Evolutionary conservation across 2,888 invertebrate species (phyloP).

Genomic region (Caenorhabditis doughertyi): DNA sequence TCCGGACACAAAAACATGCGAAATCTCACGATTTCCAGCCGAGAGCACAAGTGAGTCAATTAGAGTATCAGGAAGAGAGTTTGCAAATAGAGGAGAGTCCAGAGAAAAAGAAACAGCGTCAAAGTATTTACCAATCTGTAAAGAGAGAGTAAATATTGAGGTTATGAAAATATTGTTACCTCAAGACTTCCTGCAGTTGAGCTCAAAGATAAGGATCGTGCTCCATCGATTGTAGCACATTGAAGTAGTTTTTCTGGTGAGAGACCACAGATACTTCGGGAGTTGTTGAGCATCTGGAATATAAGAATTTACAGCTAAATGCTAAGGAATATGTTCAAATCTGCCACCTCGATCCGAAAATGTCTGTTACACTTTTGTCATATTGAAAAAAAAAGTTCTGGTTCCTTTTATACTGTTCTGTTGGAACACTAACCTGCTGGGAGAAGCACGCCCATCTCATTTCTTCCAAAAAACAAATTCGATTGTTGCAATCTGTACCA

Average conservation of each 20-base stretch:
- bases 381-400: too few relatives aligned
- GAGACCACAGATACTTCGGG: constrained; percentile 75
- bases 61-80: constrained; percentile 62
- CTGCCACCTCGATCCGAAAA: too few relatives aligned
- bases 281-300: constrained; percentile 77
- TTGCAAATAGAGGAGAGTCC: constrained; percentile 61
- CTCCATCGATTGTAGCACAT: constrained; percentile 78
- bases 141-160: constrained; percentile 20
- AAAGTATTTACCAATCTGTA: constrained; percentile 72
- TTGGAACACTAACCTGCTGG: constrained; percentile 74
- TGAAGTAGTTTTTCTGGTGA: constrained; percentile 73
- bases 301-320: neutral
- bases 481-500: constrained; percentile 82
- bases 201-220: constrained; percentile 73
- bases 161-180: constrained; percentile 22
- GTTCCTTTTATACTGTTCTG: too few relatives aligned
- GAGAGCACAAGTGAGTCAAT: constrained; percentile 78
- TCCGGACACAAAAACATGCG: constrained; percentile 74
- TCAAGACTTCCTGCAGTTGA: constrained; percentile 70
- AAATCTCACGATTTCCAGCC: constrained; percentile 79
- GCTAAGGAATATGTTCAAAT: too few relatives aligned
- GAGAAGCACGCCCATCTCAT: constrained; percentile 81
- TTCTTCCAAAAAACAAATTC: constrained; percentile 80
- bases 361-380: too few relatives aligned
- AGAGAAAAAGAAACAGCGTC: constrained; percentile 77